Evolutionary conservation across 2,888 invertebrate species (phyloP).

Genomic region (Thecophora atra): DNA sequence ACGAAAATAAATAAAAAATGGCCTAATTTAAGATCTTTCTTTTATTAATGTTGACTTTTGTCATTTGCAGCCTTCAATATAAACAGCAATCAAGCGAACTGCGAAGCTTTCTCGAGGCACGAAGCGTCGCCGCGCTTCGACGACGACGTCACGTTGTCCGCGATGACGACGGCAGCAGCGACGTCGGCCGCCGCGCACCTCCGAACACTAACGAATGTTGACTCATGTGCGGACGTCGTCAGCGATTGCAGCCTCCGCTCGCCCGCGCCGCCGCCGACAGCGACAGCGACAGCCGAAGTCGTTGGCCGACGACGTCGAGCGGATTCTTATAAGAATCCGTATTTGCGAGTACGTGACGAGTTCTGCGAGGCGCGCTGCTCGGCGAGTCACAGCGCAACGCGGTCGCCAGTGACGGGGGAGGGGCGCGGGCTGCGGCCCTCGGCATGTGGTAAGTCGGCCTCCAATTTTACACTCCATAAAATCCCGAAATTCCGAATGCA

Average conservation of each 20-base stretch:
- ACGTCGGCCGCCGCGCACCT: constrained; percentile 35
- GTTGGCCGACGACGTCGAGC: constrained; percentile 29
- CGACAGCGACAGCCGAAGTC: neutral
- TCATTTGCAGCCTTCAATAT: constrained; percentile 16
- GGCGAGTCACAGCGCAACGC: constrained; percentile 36
- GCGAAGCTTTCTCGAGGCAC: neutral
- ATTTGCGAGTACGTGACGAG: constrained; percentile 50
- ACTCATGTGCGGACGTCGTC: constrained; percentile 57
- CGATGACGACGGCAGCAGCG: constrained; percentile 23
- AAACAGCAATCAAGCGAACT: constrained; percentile 28
- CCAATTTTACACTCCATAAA: neutral
- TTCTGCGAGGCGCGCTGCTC: constrained; percentile 43
- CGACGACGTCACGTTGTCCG: neutral
- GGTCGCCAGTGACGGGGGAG: neutral
- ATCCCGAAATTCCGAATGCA: neutral
- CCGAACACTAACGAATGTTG: constrained; percentile 42
- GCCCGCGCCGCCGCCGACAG: neutral
- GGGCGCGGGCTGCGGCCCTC: constrained; percentile 5
- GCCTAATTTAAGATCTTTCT: neutral
- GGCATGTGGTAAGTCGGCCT: neutral
- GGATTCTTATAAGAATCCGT: constrained; percentile 27
- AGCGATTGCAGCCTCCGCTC: constrained; percentile 45
- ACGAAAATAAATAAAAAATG: neutral
- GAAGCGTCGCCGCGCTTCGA: constrained; percentile 34
- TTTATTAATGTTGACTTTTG: neutral